phyloP scores from a whole-genome alignment of 2,113 vertebrate genomes.

The Malurus melanocephalus region DNA sequence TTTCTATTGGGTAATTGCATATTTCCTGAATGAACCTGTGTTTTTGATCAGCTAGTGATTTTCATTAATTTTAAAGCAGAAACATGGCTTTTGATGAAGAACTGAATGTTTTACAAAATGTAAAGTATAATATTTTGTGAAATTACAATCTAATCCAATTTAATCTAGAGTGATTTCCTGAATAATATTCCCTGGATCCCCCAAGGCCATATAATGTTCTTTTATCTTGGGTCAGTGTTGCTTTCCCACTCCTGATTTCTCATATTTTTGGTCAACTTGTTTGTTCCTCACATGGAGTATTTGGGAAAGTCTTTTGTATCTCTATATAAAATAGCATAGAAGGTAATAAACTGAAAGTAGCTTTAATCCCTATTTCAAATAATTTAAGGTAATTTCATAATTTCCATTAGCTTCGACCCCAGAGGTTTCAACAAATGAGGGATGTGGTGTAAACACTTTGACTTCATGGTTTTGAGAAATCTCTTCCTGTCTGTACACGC shows the following conservation, averaged over 20 bases:
- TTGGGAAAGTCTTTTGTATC: not conserved
- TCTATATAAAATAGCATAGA: not conserved
- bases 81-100: rapidly evolving
- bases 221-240: not conserved
- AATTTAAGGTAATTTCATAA: not conserved
- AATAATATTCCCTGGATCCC: not conserved
- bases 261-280: not conserved
- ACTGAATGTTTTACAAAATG: not conserved
- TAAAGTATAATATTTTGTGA: rapidly evolving
- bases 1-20: rapidly evolving
- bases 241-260: not conserved
- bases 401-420: not conserved
- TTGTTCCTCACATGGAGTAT: rapidly evolving
- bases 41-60: not conserved
- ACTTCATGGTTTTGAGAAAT: not conserved
- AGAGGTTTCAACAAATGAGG: not conserved
- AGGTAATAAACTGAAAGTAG: not conserved
- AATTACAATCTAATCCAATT: not conserved
- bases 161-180: not conserved
- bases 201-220: rapidly evolving
- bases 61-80: not conserved
- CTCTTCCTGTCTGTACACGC: not conserved
- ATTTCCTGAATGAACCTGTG: not conserved
- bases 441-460: not conserved
- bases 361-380: not conserved